Conservation (phyloP, 2,797 vertebrate genomes). For the Pterois miles region DNA sequence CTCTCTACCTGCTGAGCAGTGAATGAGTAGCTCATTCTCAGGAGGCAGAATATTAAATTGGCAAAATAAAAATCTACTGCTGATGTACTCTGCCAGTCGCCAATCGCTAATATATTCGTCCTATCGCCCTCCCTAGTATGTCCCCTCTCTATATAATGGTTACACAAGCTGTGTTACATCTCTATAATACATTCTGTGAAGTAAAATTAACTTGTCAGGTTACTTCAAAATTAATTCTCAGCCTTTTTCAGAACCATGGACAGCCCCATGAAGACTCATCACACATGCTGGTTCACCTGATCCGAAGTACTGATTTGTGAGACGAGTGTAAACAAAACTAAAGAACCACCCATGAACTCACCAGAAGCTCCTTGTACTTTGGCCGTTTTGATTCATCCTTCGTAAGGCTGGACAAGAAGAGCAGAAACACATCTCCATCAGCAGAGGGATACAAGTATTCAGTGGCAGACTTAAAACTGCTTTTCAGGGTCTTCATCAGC, state of each 20-base stretch:
- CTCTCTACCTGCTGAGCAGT: no score
- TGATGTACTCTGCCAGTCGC: no score
- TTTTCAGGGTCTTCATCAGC: background rate
- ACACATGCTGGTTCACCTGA: background rate
- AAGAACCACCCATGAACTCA: conserved; percentile 66
- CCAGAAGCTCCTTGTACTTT: conserved; percentile 99
- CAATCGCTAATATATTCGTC: no score
- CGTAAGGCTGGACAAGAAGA: conserved; percentile 89
- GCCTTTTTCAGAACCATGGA: background rate
- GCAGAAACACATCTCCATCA: background rate
- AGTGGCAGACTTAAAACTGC: background rate
- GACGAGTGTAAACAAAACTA: background rate
- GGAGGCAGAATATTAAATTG: no score
- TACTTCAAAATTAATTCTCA: background rate
- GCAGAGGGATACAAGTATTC: background rate
- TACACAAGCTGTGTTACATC: background rate
- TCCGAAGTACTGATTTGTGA: background rate
- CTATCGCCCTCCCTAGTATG: background rate
- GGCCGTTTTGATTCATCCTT: conserved; percentile 99
- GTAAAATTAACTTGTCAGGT: no score
- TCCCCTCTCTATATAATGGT: background rate
- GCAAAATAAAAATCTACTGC: no score
- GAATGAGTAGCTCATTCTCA: no score
- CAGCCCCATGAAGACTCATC: background rate
- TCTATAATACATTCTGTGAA: background rate